Evolutionary conservation across 92 coral and sea anemone genomes (phyloP).

Genomic region (Epizoanthus scotinus): DNA sequence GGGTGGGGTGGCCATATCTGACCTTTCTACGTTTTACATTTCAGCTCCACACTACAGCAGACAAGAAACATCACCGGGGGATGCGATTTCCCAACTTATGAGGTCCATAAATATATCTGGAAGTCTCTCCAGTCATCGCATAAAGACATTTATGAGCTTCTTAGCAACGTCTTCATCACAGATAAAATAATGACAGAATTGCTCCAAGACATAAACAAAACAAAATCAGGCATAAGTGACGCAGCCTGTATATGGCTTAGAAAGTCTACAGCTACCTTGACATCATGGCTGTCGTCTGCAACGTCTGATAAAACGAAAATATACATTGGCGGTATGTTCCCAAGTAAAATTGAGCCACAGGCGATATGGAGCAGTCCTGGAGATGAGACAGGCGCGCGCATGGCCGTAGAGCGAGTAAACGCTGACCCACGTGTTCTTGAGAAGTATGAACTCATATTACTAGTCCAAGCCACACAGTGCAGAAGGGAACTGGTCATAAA

Average conservation of each 20-base stretch:
- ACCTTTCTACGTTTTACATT: neutral
- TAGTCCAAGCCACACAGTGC: conserved; percentile 70
- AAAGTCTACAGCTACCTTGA: conserved; percentile 54
- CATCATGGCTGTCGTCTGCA: conserved; percentile 67
- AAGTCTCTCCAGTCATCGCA: conserved; percentile 49
- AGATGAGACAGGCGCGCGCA: conserved; percentile 74
- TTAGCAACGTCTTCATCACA: conserved; percentile 45
- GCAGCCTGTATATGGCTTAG: conserved; percentile 71
- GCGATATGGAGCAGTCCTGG: conserved; percentile 89
- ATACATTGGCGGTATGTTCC: conserved; percentile 85
- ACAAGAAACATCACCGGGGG: conserved; percentile 8
- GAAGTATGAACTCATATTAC: conserved; percentile 50
- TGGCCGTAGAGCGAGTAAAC: conserved; percentile 73
- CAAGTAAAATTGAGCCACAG: conserved; percentile 63
- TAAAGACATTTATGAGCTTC: conserved; percentile 56
- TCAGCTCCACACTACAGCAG: conserved; percentile 8
- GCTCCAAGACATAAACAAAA: conserved; percentile 33
- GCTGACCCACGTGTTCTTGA: conserved; percentile 49
- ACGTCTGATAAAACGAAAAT: conserved; percentile 43
- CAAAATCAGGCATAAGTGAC: conserved; percentile 23
- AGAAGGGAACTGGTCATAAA: conserved; percentile 72
- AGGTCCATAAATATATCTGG: conserved; percentile 70
- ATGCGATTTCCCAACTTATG: conserved; percentile 60
- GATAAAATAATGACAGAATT: conserved; percentile 49
- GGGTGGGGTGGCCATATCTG: too few species aligned